A percentile compares a stretch with the other conserved stretches of the same genome.
phyloP scores from a whole-genome alignment of 2,888 invertebrate species.

The Pheosia tremula region DNA sequence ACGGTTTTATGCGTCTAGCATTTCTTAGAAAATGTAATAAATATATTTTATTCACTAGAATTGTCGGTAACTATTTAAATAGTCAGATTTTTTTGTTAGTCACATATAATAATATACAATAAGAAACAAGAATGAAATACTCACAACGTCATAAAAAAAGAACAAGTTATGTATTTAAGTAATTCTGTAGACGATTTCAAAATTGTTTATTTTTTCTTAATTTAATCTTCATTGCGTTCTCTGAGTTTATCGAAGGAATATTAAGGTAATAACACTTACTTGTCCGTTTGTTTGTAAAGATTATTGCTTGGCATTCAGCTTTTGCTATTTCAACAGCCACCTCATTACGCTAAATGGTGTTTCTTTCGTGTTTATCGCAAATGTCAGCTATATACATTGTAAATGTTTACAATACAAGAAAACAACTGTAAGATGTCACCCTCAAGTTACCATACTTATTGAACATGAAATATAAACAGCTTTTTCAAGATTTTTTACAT shows the following conservation, averaged over 20 bases:
- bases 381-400: conserved; percentile 34
- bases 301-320: conserved; percentile 41
- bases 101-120: too few species aligned
- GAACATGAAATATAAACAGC: too few species aligned
- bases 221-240: conserved; percentile 28
- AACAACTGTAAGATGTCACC: conserved; percentile 17
- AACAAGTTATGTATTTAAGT: neutral
- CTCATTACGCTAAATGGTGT: conserved; percentile 20
- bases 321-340: conserved; percentile 20
- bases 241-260: conserved; percentile 27
- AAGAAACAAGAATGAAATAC: neutral
- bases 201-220: conserved; percentile 13
- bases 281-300: conserved; percentile 22
- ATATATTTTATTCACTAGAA: too few species aligned
- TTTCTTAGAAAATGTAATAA: too few species aligned
- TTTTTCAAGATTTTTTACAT: too few species aligned
- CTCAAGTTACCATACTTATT: neutral
- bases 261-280: conserved; percentile 30
- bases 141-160: neutral
- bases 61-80: too few species aligned
- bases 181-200: neutral
- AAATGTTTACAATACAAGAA: conserved; percentile 15
- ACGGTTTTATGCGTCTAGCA: too few species aligned
- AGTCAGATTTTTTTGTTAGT: too few species aligned
- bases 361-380: conserved; percentile 29